Evolutionary conservation across 2,113 vertebrate genomes (phyloP).

Genomic region (Muntiacus muntjak): DNA sequence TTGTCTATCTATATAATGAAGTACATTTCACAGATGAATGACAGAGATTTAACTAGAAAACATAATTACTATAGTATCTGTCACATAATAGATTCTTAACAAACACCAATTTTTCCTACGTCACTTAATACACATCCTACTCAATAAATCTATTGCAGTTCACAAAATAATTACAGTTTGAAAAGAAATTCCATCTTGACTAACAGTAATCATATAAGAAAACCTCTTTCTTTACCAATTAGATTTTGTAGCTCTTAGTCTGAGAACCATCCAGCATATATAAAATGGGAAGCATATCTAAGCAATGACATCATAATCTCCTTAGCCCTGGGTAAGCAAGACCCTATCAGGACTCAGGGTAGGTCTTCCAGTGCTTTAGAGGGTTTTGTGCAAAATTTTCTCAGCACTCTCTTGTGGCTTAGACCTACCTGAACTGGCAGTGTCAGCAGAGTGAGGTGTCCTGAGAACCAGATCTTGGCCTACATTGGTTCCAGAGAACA

Average conservation of each 20-base stretch:
- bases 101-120: background rate
- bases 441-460: rapidly evolving
- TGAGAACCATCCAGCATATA: background rate
- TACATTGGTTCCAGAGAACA: background rate
- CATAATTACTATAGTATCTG: background rate
- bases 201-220: background rate
- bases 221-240: background rate
- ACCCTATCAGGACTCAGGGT: rapidly evolving
- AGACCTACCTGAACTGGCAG: background rate
- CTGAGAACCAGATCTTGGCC: background rate
- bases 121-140: background rate
- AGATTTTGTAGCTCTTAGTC: background rate
- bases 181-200: background rate
- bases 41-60: background rate
- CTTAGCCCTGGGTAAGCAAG: background rate
- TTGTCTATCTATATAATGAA: background rate
- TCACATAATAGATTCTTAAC: background rate
- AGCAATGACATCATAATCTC: background rate
- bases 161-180: background rate
- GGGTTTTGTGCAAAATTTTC: background rate
- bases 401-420: background rate
- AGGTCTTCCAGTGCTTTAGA: background rate
- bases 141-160: background rate
- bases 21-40: background rate
- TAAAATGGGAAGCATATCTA: background rate